phyloP scores from a whole-genome alignment of 2,888 invertebrate species.

The Diaperis boleti region DNA sequence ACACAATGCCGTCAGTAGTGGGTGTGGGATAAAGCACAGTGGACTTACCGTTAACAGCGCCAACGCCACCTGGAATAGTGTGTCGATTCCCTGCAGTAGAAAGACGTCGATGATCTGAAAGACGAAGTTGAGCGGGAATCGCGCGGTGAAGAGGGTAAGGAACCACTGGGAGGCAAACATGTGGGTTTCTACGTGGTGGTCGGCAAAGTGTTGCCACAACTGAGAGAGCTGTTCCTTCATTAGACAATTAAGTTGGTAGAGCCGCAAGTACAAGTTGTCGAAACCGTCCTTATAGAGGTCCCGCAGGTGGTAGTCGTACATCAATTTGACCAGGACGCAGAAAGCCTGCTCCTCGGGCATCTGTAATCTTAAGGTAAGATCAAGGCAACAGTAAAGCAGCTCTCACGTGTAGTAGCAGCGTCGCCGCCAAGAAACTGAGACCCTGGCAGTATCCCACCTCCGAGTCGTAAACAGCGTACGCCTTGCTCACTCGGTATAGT shows the following conservation, averaged over 20 bases:
- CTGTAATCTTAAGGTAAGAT: slow-evolving; percentile 68
- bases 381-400: too few species aligned
- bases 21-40: not conserved
- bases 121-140: slow-evolving; percentile 96
- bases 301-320: slow-evolving; percentile 95
- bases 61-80: slow-evolving; percentile 95
- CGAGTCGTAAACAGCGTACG: slow-evolving; percentile 96
- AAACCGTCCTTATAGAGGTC: slow-evolving; percentile 98
- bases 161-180: slow-evolving; percentile 99
- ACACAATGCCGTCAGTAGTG: slow-evolving; percentile 31
- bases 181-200: slow-evolving; percentile 91
- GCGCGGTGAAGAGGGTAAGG: slow-evolving; percentile 98
- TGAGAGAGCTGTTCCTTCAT: slow-evolving; percentile 92
- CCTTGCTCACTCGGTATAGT: slow-evolving; percentile 94
- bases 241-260: slow-evolving; percentile 94
- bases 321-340: slow-evolving; percentile 93
- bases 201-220: slow-evolving; percentile 84
- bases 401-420: slow-evolving; percentile 94
- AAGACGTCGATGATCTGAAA: slow-evolving; percentile 98
- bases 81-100: slow-evolving; percentile 93
- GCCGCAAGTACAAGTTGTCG: slow-evolving; percentile 92
- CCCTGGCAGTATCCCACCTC: slow-evolving; percentile 99
- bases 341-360: slow-evolving; percentile 99
- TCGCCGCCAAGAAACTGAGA: slow-evolving; percentile 96
- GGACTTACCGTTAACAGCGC: slow-evolving; percentile 85